Evolutionary conservation across 1,140 invertebrate species (phyloP), one percentile per base, ranked within the genome.

Genomic region (Archegozetes longisetosus): DNA sequence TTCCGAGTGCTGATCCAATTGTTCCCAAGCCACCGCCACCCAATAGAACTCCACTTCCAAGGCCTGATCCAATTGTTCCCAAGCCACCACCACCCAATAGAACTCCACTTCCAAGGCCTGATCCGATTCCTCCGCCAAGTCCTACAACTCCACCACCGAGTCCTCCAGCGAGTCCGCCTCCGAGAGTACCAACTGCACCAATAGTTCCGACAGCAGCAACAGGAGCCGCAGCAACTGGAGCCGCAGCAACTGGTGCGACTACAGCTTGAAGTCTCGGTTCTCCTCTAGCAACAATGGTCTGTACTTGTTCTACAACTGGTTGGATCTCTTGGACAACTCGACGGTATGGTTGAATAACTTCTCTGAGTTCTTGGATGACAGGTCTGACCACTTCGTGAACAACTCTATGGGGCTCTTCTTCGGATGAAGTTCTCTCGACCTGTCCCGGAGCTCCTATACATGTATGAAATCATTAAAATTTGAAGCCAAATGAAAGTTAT

Each of bases 341-440:
- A n/a, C 59, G 55, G 26, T 57, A 61, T 24, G 59, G 59, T 27
- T 40, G 27, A 49, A 61, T 61, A 13, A 61, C 26, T 29, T 61
- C 59, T 14, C 55, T n/a, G 40, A 60, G n/a, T 17, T 40, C 32
- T 17, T 40, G 32, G 32, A 40, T 40, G 17, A 40, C 32, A 9
- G 32, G 32, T 40, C 50, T 4, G 22, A 52, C 50, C 32, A 58
- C 57, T 25, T 58, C 49, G 24, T 58, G 57, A n/a, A 51, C n/a
- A 2, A 58, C 46, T 12, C 57, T 23, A 46, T 58, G 48, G 12
- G 57, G 57, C 23, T 58, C 57, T 40, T 58, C 57, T 51, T 58
- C 57, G 2, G 26, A 32, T 17, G 4, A 24, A 1, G 47, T 58
- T 23, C 26, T 47, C 27, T 58, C 49, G 9, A 22, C 12, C 27